Conservation (phyloP, 2,888 invertebrate species). For the Caenorhabditis wallacei region DNA sequence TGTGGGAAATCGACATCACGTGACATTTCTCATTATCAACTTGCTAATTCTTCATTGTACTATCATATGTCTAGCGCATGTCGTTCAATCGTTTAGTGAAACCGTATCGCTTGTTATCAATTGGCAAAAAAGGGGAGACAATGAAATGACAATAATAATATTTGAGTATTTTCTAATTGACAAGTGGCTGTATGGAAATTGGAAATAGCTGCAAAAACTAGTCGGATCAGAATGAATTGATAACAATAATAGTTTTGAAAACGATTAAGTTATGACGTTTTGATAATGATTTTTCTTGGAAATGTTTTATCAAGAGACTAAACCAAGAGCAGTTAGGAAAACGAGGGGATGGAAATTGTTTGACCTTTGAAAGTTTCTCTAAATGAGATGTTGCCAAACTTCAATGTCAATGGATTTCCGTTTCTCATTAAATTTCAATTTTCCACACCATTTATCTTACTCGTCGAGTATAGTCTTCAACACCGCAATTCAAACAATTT, state of each 20-base stretch:
- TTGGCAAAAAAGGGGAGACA: no score
- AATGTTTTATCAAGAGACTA: no score
- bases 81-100: constrained; percentile 15
- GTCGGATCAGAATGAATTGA: neutral
- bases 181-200: neutral
- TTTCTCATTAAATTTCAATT: constrained; percentile 47
- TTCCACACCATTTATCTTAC: constrained; percentile 33
- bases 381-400: constrained; percentile 1
- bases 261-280: no score
- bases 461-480: neutral
- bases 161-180: constrained; percentile 16
- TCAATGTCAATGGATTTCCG: constrained; percentile 27
- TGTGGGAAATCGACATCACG: constrained; percentile 17
- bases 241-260: neutral
- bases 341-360: neutral
- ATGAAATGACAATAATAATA: constrained; percentile 11
- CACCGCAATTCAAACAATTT: constrained; percentile 5
- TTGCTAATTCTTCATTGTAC: neutral
- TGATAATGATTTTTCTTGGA: no score
- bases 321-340: no score
- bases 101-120: constrained; percentile 23
- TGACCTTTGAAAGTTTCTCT: neutral
- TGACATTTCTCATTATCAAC: neutral
- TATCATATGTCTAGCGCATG: constrained; percentile 30
- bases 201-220: no score